Base-by-base conservation (phyloP, 2,888 invertebrate species). In the Plutella xylostella region DNA sequence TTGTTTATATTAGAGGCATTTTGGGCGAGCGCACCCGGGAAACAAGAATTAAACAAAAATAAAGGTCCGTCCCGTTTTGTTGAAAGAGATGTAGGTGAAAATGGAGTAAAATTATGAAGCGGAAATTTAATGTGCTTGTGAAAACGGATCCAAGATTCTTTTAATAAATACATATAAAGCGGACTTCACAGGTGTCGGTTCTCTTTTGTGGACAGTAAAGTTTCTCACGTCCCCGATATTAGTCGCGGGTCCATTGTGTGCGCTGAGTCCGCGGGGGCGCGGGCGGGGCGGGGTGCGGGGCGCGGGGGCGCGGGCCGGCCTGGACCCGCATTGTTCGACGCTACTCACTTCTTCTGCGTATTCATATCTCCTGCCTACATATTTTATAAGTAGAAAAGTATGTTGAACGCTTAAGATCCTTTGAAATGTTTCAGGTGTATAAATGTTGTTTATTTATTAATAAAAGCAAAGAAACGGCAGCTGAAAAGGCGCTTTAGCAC, bases 271-370 rank as follows among this genome's bases (percentile, higher is more conserved):
- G n/a, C n/a, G n/a, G n/a, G n/a, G n/a, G n/a, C n/a, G n/a, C n/a
- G n/a, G n/a, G n/a, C n/a, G n/a, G n/a, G n/a, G n/a, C n/a, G n/a
- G n/a, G n/a, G n/a, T n/a, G n/a, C n/a, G n/a, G n/a, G n/a, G n/a
- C n/a, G n/a, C n/a, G n/a, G n/a, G n/a, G n/a, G n/a, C n/a, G n/a
- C n/a, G n/a, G n/a, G n/a, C n/a, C n/a, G n/a, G n/a, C 22, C 15
- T 33, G 35, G 30, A 3, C 35, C 33, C 20, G 30, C 47, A 71
- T 72, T 74, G 69, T 72, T 60, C 56, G 54, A 47, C 55, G 66
- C 58, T 63, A 55, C 55, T 49, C 56, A 56, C 58, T 61, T 60
- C 68, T 71, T 73, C 65, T 72, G 55, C 48, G 50, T 56, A 53
- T 55, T 53, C 52, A 44, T 45, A 51, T 51, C 52, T 50, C 53